Evolutionary conservation across 2,888 invertebrate genomes (phyloP).

Genomic region (Pteria penguin): DNA sequence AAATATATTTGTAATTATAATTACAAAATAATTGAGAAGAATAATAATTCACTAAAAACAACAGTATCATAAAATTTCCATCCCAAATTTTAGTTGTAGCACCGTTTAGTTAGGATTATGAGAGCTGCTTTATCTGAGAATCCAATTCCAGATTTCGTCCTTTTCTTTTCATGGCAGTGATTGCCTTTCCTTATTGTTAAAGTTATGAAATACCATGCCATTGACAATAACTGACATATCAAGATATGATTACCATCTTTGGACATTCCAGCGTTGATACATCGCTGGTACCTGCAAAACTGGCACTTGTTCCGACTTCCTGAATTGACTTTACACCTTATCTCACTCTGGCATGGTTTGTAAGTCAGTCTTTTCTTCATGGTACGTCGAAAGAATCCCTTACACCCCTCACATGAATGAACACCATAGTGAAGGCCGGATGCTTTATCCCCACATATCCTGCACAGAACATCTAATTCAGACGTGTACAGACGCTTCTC

Average conservation of each 20-base stretch:
- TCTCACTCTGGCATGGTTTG: conserved; percentile 74
- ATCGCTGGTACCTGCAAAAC: conserved; percentile 79
- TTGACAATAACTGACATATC: too few relatives aligned
- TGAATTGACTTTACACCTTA: conserved; percentile 76
- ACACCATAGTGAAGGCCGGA: conserved; percentile 99
- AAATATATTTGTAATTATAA: neutral
- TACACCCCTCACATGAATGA: conserved; percentile 99
- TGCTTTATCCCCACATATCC: conserved; percentile 98
- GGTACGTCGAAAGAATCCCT: conserved; percentile 79
- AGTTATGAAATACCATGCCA: too few relatives aligned
- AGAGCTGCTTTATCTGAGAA: too few relatives aligned
- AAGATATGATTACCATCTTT: conserved; percentile 77
- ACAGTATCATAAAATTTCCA: neutral
- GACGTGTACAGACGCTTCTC: conserved; percentile 67
- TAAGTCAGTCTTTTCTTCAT: conserved; percentile 78
- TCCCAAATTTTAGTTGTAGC: too few relatives aligned
- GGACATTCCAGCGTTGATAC: conserved; percentile 79
- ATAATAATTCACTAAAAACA: neutral
- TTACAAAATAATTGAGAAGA: neutral
- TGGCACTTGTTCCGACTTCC: conserved; percentile 78
- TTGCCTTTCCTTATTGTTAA: too few relatives aligned
- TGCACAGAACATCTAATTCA: conserved; percentile 87
- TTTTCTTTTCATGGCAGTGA: too few relatives aligned
- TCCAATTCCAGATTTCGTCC: too few relatives aligned
- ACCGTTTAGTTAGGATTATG: too few relatives aligned